Percentiles rank a stretch among this genome's conserved stretches.
These are phyloP conservation scores for Tuta absoluta DNA, from an alignment of 2,888 invertebrate genomes.

Conservation along the genomic window DNA sequence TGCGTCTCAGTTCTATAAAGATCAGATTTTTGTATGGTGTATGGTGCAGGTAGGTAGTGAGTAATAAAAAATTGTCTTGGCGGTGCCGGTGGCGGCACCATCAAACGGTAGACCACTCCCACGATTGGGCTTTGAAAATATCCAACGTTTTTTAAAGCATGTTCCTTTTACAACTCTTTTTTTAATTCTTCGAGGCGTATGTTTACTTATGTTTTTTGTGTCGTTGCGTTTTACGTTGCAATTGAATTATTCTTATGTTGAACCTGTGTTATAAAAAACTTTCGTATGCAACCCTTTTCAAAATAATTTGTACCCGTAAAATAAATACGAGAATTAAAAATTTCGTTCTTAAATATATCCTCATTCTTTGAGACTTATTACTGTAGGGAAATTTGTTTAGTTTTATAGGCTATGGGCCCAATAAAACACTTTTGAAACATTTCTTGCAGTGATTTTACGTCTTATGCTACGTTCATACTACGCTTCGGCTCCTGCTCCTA, in stretches of 20 bases:
- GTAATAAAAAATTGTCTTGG: conserved; percentile 68
- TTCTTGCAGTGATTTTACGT: too few species aligned
- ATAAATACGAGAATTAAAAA: too few species aligned
- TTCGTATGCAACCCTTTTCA: too few species aligned
- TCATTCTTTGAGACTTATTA: too few species aligned
- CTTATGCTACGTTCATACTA: too few species aligned
- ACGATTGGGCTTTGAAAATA: conserved; percentile 72
- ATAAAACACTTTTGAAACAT: too few species aligned
- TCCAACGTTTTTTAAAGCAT: conserved; percentile 60
- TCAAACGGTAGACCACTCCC: conserved; percentile 69
- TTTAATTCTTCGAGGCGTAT: conserved; percentile 37
- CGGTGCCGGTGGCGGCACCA: conserved; percentile 59
- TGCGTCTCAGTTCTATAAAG: conserved; percentile 63
- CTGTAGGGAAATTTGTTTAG: too few species aligned
- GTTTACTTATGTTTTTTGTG: conserved; percentile 11
- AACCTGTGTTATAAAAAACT: neutral
- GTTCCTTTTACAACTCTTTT: conserved; percentile 49
- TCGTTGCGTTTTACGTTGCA: conserved; percentile 9
- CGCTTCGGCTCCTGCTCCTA: too few species aligned
- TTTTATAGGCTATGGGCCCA: too few species aligned
- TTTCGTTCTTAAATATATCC: too few species aligned
- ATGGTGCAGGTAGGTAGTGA: conserved; percentile 68
- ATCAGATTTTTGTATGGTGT: conserved; percentile 62
- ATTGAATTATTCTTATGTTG: neutral
- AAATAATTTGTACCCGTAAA: too few species aligned